A percentile compares a stretch with the other conserved stretches of the same genome.
phyloP scores from a whole-genome alignment of 1,140 invertebrate genomes.

The Drosophila dunni region DNA sequence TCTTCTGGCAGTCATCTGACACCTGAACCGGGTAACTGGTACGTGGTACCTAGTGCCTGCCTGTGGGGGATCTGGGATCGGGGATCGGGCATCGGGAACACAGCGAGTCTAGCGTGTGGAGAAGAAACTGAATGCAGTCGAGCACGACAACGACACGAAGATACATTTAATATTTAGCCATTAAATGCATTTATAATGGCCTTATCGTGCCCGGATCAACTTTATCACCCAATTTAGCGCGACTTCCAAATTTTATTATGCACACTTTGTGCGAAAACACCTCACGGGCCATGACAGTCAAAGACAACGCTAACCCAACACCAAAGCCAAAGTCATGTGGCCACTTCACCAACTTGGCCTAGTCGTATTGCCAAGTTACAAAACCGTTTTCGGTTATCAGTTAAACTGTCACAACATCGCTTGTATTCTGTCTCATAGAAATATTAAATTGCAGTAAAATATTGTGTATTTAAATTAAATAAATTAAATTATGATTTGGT shows the following conservation, averaged over 20 bases:
- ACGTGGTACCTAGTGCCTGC: not conserved
- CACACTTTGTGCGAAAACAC: conserved; percentile 39
- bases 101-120: conserved; percentile 16
- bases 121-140: conserved; percentile 10
- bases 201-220: conserved; percentile 76
- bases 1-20: conserved; percentile 64
- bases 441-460: conserved; percentile 25
- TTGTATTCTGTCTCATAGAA: not conserved
- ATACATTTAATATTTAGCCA: conserved; percentile 82
- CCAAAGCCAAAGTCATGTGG: conserved; percentile 5
- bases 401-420: conserved; percentile 36
- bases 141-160: conserved; percentile 66
- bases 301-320: not conserved
- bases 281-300: not conserved
- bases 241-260: conserved; percentile 69
- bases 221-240: conserved; percentile 76
- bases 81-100: conserved; percentile 20
- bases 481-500: not conserved
- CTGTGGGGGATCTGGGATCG: conserved; percentile 5
- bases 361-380: not conserved
- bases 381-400: conserved; percentile 27
- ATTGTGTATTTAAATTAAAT: not conserved
- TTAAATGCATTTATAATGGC: conserved; percentile 82
- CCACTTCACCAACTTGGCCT: not conserved
- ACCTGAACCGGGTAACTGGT: conserved; percentile 36